phyloP scores from a whole-genome alignment of 2,888 invertebrate species.

The Perizoma affinitatum region DNA sequence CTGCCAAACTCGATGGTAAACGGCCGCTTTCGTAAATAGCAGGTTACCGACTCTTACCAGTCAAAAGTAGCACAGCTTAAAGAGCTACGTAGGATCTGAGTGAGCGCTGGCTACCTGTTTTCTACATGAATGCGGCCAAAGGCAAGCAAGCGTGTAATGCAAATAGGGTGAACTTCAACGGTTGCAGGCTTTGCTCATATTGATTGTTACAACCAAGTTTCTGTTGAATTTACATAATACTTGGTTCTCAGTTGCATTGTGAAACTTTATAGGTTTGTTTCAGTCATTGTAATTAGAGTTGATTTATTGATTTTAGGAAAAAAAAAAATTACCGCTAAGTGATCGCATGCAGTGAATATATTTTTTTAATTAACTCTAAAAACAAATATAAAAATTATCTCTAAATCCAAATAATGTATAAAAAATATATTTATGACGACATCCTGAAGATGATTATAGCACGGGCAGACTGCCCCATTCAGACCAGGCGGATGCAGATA shows the following conservation, averaged over 20 bases:
- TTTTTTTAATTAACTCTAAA: too few species aligned
- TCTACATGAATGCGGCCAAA: not conserved
- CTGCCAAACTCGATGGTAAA: constrained; percentile 39
- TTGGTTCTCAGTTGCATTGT: constrained; percentile 25
- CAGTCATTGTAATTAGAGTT: constrained; percentile 10
- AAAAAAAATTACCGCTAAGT: not conserved
- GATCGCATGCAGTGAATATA: too few species aligned
- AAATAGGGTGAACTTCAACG: constrained; percentile 58
- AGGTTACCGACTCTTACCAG: constrained; percentile 1
- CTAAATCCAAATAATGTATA: too few species aligned
- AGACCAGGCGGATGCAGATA: too few species aligned
- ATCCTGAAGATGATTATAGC: too few species aligned
- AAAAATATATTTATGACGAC: too few species aligned
- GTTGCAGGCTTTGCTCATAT: constrained; percentile 55
- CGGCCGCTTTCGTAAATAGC: constrained; percentile 10
- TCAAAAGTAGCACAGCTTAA: not conserved
- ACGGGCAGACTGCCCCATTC: too few species aligned
- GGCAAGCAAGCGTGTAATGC: constrained; percentile 53
- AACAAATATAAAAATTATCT: too few species aligned
- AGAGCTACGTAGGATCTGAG: too few species aligned
- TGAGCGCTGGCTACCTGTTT: constrained; percentile 4
- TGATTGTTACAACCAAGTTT: constrained; percentile 50
- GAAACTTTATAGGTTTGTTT: constrained; percentile 21
- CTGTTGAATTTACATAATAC: constrained; percentile 26
- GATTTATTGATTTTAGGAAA: constrained; percentile 1